phyloP scores from a whole-genome alignment of 2,113 vertebrate species.

The Bagarius yarrelli region DNA sequence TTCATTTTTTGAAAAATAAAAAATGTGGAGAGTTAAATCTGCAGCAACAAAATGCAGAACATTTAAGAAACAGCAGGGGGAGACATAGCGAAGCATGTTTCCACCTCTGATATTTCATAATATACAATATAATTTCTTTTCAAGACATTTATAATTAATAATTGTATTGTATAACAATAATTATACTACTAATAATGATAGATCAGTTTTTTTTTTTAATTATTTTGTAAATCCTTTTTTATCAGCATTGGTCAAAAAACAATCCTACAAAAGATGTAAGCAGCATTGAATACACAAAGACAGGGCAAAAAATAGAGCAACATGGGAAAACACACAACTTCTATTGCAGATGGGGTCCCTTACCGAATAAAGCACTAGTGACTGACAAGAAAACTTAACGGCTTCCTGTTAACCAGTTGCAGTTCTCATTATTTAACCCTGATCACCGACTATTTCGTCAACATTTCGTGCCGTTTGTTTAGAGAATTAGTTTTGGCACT shows the following conservation, averaged over 20 bases:
- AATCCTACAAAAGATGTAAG: too few species aligned
- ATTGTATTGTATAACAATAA: too few species aligned
- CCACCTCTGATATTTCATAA: not conserved
- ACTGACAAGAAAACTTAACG: not conserved
- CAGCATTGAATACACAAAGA: too few species aligned
- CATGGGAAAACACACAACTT: too few species aligned
- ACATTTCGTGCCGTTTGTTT: not conserved
- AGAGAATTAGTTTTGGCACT: not conserved
- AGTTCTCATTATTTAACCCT: not conserved
- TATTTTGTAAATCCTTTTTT: too few species aligned
- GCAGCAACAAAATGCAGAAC: not conserved
- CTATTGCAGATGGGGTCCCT: slow-evolving; percentile 9
- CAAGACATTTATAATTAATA: too few species aligned
- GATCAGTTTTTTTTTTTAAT: too few species aligned
- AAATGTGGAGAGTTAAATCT: too few species aligned
- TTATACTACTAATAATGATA: too few species aligned
- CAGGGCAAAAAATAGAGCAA: too few species aligned
- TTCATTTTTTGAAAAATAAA: not conserved
- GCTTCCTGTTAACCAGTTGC: not conserved
- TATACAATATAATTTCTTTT: too few species aligned
- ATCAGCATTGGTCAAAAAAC: too few species aligned
- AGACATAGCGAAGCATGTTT: not conserved
- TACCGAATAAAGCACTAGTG: slow-evolving; percentile 4
- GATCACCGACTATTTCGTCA: not conserved
- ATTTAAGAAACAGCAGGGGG: slow-evolving; percentile 10